These are phyloP conservation scores for Tribolium castaneum DNA, from an alignment of 1,140 invertebrate genomes.

Conservation along the genomic window DNA sequence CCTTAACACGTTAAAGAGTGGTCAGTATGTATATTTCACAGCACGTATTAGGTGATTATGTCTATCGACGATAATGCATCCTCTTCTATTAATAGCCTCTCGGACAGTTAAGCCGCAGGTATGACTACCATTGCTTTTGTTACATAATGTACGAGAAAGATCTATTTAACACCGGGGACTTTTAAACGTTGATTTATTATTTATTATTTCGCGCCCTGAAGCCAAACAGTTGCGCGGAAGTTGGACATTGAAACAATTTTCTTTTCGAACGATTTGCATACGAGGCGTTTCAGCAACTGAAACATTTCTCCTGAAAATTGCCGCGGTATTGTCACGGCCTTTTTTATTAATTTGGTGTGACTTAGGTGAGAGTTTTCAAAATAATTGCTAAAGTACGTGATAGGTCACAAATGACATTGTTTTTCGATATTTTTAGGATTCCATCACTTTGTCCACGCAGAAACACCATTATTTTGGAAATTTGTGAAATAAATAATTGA, in stretches of 20 bases:
- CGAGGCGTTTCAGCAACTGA: neutral
- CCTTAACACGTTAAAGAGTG: neutral
- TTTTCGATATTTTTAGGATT: no score
- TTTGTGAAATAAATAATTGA: no score
- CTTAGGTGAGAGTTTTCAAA: no score
- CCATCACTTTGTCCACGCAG: no score
- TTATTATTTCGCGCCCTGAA: neutral
- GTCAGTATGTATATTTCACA: conserved; percentile 31
- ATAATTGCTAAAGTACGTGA: no score
- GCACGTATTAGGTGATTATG: conserved; percentile 35
- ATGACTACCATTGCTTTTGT: conserved; percentile 17
- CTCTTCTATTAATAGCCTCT: conserved; percentile 27
- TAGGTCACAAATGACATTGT: no score
- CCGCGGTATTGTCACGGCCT: no score
- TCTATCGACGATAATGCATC: conserved; percentile 23
- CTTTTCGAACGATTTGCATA: neutral
- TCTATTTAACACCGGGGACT: conserved; percentile 14
- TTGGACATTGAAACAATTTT: neutral
- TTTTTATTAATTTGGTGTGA: no score
- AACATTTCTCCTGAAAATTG: no score
- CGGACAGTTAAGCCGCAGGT: conserved; percentile 9
- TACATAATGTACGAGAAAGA: conserved; percentile 7
- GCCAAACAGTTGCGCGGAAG: conserved; percentile 7
- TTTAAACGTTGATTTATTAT: conserved; percentile 9
- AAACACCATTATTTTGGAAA: no score